phyloP scores from a whole-genome alignment of 2,113 vertebrate species.

The Mirounga angustirostris region DNA sequence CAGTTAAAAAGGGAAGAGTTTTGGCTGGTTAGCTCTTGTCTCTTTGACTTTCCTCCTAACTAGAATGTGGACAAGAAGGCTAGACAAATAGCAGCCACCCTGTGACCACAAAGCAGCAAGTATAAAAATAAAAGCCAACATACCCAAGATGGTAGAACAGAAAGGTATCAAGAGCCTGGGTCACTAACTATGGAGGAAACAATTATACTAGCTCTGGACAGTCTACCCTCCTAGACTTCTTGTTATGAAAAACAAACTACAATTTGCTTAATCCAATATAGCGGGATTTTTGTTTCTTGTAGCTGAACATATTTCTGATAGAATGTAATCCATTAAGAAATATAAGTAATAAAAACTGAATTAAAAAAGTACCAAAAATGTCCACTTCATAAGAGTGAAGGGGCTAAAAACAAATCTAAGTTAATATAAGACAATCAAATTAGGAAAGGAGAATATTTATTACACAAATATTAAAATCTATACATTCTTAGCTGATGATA shows the following conservation, averaged over 20 bases:
- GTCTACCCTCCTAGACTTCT: background rate
- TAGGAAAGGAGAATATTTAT: constrained; percentile 80
- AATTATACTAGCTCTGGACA: background rate
- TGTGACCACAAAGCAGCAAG: background rate
- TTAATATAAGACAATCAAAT: constrained; percentile 8
- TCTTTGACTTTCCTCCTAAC: background rate
- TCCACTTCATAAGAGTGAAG: background rate
- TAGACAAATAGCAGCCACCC: background rate
- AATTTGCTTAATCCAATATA: background rate
- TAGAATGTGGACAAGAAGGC: background rate
- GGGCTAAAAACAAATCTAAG: background rate
- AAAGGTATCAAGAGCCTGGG: background rate
- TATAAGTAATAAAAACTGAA: constrained; percentile 20
- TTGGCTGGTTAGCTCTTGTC: background rate
- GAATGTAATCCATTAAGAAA: constrained; percentile 9
- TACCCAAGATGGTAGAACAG: background rate
- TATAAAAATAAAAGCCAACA: background rate
- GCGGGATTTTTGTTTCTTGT: constrained; percentile 22
- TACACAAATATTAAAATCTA: constrained; percentile 73
- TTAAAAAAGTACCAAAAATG: constrained; percentile 28
- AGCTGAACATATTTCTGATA: background rate
- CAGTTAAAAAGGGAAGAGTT: background rate
- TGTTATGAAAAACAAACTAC: background rate
- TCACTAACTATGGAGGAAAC: background rate
- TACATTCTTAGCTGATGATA: constrained; percentile 89